Base-by-base conservation (phyloP, 2,888 invertebrate species). In the Conus canariensis region DNA sequence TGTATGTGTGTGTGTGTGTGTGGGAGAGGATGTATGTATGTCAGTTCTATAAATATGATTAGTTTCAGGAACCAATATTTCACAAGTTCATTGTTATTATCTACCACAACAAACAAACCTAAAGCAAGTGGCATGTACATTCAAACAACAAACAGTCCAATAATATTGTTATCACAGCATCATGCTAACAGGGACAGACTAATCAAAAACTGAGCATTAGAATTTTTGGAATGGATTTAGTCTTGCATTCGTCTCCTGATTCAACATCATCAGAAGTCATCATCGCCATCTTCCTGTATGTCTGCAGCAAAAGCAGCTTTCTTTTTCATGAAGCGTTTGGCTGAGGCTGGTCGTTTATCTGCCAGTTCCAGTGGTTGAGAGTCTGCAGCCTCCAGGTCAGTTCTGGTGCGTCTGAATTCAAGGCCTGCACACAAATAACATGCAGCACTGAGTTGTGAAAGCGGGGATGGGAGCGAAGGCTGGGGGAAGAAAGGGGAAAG, bases 291-390 rank as follows among this genome's bases (percentile, higher is more conserved):
- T 77, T 88, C 88, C 67, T 56, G 77, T 12, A 88, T 88, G 25
- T 88, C 88, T 4, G n/a, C 12, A 14, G 77, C 74, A n/a, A 88
- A 86, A 16, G 86, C 74, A 10, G 88, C 14, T 77, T 88, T 74
- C 88, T 88, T 88, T 77, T 88, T 88, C 74, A n/a, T 58, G 77
- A 88, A 77, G n/a, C 88, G 74, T n/a, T 88, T 88, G 74, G 22
- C 88, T 7, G 88, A 88, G 64, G n/a, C 58, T 3, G 77, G 74
- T 4, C 88, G 70, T n/a, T 14, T 59, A 59, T n/a, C 25, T 6
- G 74, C 19, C 77, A 74, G 56, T 9, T 64, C 86, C 30, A 45
- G 19, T 5, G 60, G 60, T 19, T 16, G 60, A 14, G 4, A 16
- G 22, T 67, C 86, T 0, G n/a, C 60, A 7, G 30, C 67, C 22